A percentile compares a stretch with the other conserved stretches of the same genome.
Evolutionary conservation across 2,113 vertebrate genomes (phyloP).

Genomic region (Scophthalmus maximus): DNA sequence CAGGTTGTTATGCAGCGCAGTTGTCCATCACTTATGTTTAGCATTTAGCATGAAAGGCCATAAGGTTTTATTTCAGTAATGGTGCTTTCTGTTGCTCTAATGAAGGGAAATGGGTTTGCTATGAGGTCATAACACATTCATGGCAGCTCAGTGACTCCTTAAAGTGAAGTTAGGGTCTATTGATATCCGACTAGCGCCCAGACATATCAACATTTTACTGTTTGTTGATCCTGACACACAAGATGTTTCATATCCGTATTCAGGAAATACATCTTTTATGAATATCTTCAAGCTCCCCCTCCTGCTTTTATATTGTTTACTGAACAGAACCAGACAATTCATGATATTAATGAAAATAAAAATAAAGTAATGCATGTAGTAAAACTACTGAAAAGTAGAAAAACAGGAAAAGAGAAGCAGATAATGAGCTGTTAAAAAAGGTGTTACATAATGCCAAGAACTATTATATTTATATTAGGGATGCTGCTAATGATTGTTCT

Average conservation of each 20-base stretch:
- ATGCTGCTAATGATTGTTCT: too few species aligned
- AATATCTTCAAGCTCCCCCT: too few species aligned
- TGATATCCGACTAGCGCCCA: slow-evolving; percentile 8
- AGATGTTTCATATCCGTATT: too few species aligned
- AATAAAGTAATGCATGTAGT: too few species aligned
- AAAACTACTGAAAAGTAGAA: too few species aligned
- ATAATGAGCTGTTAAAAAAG: not conserved
- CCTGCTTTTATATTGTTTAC: too few species aligned
- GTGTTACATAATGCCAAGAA: too few species aligned
- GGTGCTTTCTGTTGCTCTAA: slow-evolving; percentile 18
- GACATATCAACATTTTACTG: slow-evolving; percentile 8
- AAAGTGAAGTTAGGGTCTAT: slow-evolving; percentile 14
- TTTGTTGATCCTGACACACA: slow-evolving; percentile 11
- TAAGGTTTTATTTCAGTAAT: slow-evolving; percentile 25
- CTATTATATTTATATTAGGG: too few species aligned
- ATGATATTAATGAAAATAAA: slow-evolving; percentile 3
- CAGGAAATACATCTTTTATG: too few species aligned
- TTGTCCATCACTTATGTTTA: slow-evolving; percentile 23
- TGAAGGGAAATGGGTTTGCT: slow-evolving; percentile 10
- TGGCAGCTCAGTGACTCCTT: slow-evolving; percentile 10
- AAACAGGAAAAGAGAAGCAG: not conserved
- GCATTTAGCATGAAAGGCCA: slow-evolving; percentile 28
- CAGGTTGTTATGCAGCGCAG: slow-evolving; percentile 6
- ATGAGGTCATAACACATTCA: slow-evolving; percentile 12
- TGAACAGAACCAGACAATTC: not conserved